Evolutionary conservation across 1,140 invertebrate species (phyloP).

Genomic region (Dreissena polymorpha): DNA sequence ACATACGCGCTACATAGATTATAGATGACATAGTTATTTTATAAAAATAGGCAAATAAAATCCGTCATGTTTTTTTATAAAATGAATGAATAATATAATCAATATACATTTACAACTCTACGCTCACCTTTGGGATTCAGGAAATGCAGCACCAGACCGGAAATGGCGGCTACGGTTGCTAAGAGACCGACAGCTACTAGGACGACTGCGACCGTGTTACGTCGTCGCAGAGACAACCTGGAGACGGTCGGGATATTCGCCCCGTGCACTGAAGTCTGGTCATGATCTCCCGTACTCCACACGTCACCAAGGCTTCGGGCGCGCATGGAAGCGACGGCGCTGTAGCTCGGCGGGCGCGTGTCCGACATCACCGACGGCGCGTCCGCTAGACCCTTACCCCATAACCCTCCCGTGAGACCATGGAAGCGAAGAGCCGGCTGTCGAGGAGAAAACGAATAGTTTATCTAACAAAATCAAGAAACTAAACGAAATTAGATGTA

Average conservation of each 20-base stretch:
- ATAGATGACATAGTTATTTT: neutral
- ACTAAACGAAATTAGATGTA: no score
- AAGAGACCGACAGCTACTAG: conserved; percentile 43
- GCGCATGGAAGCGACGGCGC: neutral
- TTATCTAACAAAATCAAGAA: no score
- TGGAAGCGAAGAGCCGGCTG: conserved; percentile 53
- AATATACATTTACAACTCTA: neutral
- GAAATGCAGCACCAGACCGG: conserved; percentile 34
- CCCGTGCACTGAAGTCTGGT: conserved; percentile 14
- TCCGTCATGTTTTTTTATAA: no score
- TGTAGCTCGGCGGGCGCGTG: conserved; percentile 19
- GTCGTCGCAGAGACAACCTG: conserved; percentile 11
- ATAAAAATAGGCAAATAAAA: neutral
- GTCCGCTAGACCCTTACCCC: conserved; percentile 28
- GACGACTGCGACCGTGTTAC: conserved; percentile 46
- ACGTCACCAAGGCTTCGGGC: neutral
- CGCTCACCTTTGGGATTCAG: conserved; percentile 43
- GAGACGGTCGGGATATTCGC: conserved; percentile 17
- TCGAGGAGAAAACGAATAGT: neutral
- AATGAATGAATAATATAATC: no score
- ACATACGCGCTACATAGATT: neutral
- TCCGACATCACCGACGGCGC: conserved; percentile 26
- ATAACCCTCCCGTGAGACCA: conserved; percentile 34
- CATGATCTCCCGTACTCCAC: conserved; percentile 26
- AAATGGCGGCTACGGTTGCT: conserved; percentile 32